Base-by-base conservation (phyloP, 1,140 invertebrate genomes). In the Drosophila pandora region DNA sequence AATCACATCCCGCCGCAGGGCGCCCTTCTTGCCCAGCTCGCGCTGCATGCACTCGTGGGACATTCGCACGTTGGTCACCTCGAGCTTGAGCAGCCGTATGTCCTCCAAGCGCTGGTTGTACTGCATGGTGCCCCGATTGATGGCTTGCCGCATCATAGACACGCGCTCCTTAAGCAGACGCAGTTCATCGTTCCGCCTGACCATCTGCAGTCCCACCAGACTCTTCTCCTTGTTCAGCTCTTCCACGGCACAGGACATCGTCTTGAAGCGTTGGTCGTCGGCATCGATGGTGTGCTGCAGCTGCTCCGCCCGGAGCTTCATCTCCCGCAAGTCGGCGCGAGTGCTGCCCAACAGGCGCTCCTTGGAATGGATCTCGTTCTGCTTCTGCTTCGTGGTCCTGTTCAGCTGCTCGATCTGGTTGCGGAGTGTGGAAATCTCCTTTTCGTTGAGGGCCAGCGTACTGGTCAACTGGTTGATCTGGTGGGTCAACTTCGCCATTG, bases 71-170 rank as follows among this genome's bases (percentile, higher is more conserved):
- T 94, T 94, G 45, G 94, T 94, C 23, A 97, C 94, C 90, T 97
- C 96, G 3, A 96, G 88, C 60, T 95, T 95, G 4, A 97, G 92
- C 3, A 96, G 91, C 2, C 95, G 93, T 30, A 97, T 96, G 73
- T 97, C 96, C 43, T 96, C 95, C 10, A 96, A 79, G 21, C 95
- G 92, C 64, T 95, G 93, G 37, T 93, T 93, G 76, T 96, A 96
- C 73, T 96, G 94, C 3, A 92, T 88, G 3, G 55, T 79, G 23
- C 95, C 96, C 67, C 94, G 93, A 64, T 94, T 94, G 25, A 97
- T 78, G 1, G 94, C 95, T 1, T 93, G 92, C 76, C 96, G 93
- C 54, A 96, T 91, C 43, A 95, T 94, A 43, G 95, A 93, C 50
- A 96, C 94, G 91, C 96, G 96, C 76, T 95, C 94, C 72, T 95